A percentile compares a stretch with the other conserved stretches of the same genome.
These are phyloP conservation scores for Cebus imitator DNA, from an alignment of 2,113 vertebrate genomes.

Conservation along the genomic window DNA sequence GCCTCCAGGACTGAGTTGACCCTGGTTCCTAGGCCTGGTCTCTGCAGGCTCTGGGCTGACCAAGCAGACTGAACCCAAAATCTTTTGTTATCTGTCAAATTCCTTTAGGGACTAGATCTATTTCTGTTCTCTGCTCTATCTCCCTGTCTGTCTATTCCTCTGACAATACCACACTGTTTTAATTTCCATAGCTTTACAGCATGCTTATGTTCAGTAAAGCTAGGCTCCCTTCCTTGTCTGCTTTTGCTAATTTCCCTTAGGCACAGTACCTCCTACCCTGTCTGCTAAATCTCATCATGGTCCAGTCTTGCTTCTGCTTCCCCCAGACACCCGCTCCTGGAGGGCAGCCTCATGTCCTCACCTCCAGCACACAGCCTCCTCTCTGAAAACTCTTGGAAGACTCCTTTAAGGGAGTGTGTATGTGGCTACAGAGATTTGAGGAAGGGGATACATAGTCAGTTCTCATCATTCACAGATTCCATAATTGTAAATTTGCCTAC, in stretches of 20 bases:
- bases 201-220: no score
- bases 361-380: not conserved
- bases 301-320: not conserved
- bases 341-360: not conserved
- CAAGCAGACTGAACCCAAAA: not conserved
- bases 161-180: no score
- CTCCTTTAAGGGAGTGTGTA: not conserved
- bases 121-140: not conserved
- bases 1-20: not conserved
- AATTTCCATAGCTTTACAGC: no score
- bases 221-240: not conserved
- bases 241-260: not conserved
- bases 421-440: not conserved
- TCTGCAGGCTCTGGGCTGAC: not conserved
- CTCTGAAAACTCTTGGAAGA: not conserved
- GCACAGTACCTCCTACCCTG: not conserved
- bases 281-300: not conserved
- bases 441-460: not conserved
- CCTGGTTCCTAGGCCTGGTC: not conserved
- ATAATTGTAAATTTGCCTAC: not conserved
- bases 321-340: not conserved
- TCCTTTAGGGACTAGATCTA: not conserved
- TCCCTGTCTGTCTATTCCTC: not conserved
- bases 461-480: not conserved
- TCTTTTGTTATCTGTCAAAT: not conserved